Conservation (phyloP, 2,797 vertebrate genomes). For the Vespertilio murinus region DNA sequence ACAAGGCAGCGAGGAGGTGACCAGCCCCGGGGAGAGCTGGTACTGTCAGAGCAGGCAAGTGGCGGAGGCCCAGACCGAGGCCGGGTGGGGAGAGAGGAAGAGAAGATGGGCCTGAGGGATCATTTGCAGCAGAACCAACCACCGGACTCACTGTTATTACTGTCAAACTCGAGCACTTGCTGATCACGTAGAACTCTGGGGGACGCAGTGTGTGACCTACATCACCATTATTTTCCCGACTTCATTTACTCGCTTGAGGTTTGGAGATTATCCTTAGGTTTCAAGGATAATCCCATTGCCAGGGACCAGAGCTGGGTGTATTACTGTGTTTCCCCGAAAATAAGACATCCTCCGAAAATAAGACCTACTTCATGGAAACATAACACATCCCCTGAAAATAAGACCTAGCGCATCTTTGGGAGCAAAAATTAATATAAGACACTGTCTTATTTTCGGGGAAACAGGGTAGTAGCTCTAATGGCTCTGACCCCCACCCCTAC, state of each 20-base stretch:
- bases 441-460: no score
- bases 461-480: neutral
- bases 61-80: neutral
- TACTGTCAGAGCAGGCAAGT: neutral
- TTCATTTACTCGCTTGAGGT: neutral
- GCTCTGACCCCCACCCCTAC: no score
- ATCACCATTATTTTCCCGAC: neutral
- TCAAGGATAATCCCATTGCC: neutral
- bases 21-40: neutral
- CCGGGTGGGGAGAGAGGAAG: neutral
- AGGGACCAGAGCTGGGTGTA: no score
- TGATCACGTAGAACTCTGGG: neutral
- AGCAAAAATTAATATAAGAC: no score
- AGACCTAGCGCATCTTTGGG: no score
- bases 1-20: neutral
- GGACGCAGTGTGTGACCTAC: neutral
- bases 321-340: no score
- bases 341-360: no score
- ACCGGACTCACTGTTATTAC: no score
- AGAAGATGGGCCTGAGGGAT: neutral
- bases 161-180: neutral
- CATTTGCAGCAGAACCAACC: neutral
- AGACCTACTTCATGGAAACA: no score
- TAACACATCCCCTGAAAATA: no score
- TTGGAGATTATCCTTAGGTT: neutral